Evolutionary conservation across 2,113 vertebrate species (phyloP), one percentile per base, ranked within the genome.

Genomic region (Meriones unguiculatus): DNA sequence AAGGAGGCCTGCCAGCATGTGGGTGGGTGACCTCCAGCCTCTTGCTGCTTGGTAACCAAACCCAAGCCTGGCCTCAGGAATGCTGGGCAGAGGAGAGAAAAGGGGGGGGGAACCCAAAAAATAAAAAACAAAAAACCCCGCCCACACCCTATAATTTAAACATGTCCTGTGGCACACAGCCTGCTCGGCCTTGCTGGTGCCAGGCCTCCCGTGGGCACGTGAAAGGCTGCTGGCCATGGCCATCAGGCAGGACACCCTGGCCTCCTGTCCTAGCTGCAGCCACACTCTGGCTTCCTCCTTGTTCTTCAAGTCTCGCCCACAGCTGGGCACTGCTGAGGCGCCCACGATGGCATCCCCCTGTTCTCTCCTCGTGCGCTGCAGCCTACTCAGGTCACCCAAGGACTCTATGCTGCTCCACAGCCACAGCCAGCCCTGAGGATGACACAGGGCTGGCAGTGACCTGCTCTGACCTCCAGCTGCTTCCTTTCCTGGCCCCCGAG

Each of bases 51-150:
- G 97, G 98, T 91, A 98, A 98, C 97, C 97, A 96, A 97, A 98
- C 97, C 97, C 95, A 97, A 96, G 97, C 97, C 97, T 65, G 82
- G 97, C 97, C 98, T 94, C 98, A 98, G 98, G 97, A 98, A 98
- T 98, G 97, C 97, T 84, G 97, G 90, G 95, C 96, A 94, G 97
- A 84, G 93, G 80, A 95, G 91, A 84, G 69, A 95, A 95, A 76
- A 38, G 46, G 38, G 46, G 46, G 46, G 46, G 46, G 5, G 5
- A 46, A 46, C 4, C 46, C 46, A 46, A 46, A 46, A 46, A 46
- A 46, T 46, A 46, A 46, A 46, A 46, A 46, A 46, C 46, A 46
- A 46, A 46, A 46, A 46, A 46, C 46, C 46, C 46, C 1, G 2
- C 25, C 3, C 91, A 93, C 65, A 92, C 89, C 94, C 97, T 4